These are phyloP conservation scores for Micoletzkya japonica DNA, from an alignment of 2,888 invertebrate species.

Conservation along the genomic window DNA sequence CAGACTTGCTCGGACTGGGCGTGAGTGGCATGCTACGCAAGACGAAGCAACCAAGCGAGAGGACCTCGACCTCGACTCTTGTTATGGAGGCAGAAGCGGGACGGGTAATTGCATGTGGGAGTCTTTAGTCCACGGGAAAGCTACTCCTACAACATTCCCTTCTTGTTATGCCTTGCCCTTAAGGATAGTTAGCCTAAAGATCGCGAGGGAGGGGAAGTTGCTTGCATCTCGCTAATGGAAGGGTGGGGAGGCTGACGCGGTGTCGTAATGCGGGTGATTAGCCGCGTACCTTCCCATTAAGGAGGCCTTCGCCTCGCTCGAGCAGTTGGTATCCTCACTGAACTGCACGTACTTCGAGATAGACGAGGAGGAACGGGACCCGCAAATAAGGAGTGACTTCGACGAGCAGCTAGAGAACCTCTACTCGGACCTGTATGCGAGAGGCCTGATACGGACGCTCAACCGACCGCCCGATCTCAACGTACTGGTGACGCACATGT, in stretches of 20 bases:
- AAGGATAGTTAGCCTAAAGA: too few species aligned
- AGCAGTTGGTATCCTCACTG: too few species aligned
- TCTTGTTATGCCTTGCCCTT: too few species aligned
- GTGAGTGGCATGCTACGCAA: constrained; percentile 28
- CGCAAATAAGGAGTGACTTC: background rate
- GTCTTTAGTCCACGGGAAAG: too few species aligned
- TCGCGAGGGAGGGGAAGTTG: background rate
- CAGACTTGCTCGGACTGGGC: constrained; percentile 40
- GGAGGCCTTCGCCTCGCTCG: too few species aligned
- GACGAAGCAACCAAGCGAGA: background rate
- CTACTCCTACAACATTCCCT: too few species aligned
- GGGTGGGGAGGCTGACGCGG: background rate
- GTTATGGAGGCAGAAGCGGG: background rate
- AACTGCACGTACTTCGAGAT: constrained; percentile 15
- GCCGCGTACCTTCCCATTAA: too few species aligned
- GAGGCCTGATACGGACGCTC: constrained; percentile 8
- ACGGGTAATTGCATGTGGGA: too few species aligned
- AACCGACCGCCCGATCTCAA: background rate
- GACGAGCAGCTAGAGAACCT: constrained; percentile 23
- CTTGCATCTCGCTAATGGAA: background rate
- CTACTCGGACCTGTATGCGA: constrained; percentile 16
- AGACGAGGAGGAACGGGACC: background rate
- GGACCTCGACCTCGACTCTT: background rate
- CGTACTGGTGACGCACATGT: constrained; percentile 7
- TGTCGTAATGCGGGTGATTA: too few species aligned